Evolutionary conservation across 2,113 vertebrate species (phyloP), one percentile per base, ranked within the genome.

Genomic region (Eidolon helvum): DNA sequence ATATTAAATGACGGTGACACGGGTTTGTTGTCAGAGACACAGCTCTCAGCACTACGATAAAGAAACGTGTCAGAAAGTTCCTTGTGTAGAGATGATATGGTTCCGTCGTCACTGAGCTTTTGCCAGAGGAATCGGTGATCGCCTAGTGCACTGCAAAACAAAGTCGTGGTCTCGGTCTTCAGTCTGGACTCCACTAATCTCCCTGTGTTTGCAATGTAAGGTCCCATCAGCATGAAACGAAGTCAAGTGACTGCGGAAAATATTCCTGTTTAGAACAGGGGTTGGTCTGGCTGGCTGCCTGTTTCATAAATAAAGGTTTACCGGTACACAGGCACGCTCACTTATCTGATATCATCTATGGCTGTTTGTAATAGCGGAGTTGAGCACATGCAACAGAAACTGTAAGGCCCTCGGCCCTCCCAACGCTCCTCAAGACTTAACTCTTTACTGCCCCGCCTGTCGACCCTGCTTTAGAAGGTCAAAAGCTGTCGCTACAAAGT

Each of bases 291-390:
- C 45, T 33, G 53, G 43, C 53, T 88, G 35, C n/a, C 63, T 83
- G 9, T 43, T 84, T 66, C 68, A 40, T 87, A 83, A 92, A 89
- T 66, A 72, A 55, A 74, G 16, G 15, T 85, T 80, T 48, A 26
- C 77, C 87, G 53, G 45, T 75, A 66, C 69, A 83, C 16, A 57
- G 53, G 43, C 43, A 43, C 7, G 65, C 18, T 30, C 22, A 16
- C 18, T 55, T 88, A 12, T 61, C 50, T 83, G 40, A 24, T 68
- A 68, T 75, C 57, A 30, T 61, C 91, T 83, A 28, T 4, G 21
- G 35, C 50, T 90, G 16, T 78, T 96, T 87, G 21, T 15, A 33
- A 72, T 18, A 28, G 74, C 18, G 43, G 26, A 22, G 33, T 18
- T 21, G 53, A 83, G 10, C 43, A 50, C 10, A 59, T 75, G 14